Evolutionary conservation across 2,888 invertebrate genomes (phyloP).

Genomic region (Craniophora ligustri): DNA sequence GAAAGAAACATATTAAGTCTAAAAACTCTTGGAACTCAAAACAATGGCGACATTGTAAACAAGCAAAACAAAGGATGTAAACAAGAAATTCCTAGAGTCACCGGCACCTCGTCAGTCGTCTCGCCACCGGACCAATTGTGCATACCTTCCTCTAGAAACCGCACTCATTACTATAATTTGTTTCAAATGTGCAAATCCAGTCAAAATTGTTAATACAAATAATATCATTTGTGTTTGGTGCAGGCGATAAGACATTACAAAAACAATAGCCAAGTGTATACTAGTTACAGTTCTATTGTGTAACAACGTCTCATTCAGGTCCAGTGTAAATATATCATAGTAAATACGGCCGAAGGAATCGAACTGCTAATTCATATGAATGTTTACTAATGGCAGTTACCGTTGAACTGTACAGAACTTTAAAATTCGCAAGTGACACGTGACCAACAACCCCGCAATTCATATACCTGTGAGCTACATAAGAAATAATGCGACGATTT

Average conservation of each 20-base stretch:
- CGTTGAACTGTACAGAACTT: slow-evolving; percentile 1
- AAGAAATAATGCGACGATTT: slow-evolving; percentile 31
- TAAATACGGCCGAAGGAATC: neutral
- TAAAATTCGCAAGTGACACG: neutral
- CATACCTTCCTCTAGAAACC: slow-evolving; percentile 15
- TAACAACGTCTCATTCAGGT: neutral
- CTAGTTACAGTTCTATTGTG: neutral
- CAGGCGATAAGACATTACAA: slow-evolving; percentile 7
- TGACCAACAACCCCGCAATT: slow-evolving; percentile 36
- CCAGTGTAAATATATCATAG: neutral
- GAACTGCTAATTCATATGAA: slow-evolving; percentile 13
- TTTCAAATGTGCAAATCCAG: slow-evolving; percentile 11
- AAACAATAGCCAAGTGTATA: neutral
- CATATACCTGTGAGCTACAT: slow-evolving; percentile 17
- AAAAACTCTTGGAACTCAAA: slow-evolving; percentile 57
- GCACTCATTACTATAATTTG: neutral
- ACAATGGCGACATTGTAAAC: slow-evolving; percentile 62
- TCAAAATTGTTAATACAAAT: neutral
- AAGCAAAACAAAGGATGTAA: slow-evolving; percentile 56
- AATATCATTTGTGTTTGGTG: neutral
- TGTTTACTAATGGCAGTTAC: slow-evolving; percentile 32
- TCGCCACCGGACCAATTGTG: slow-evolving; percentile 10
- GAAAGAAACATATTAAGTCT: slow-evolving; percentile 18
- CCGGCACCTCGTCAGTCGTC: slow-evolving; percentile 37
- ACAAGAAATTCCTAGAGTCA: slow-evolving; percentile 61